Base-by-base conservation (phyloP, 2,797 vertebrate species). In the Tokudaia tokunoshimensis region DNA sequence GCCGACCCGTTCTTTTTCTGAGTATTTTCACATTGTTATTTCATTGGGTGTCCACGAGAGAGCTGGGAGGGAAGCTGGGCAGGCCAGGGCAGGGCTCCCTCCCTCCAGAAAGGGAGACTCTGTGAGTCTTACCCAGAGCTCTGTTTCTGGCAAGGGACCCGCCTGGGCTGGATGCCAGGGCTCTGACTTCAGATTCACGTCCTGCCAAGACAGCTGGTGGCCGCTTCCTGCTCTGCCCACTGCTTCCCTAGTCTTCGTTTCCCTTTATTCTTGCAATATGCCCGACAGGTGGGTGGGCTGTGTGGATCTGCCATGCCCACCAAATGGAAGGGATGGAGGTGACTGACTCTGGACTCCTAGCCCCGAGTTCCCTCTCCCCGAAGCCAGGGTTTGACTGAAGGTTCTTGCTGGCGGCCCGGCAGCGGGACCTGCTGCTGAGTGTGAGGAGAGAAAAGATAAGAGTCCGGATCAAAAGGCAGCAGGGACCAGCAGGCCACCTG, bases 391-490 rank as follows among this genome's bases (percentile, higher is more conserved):
- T 55, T 22, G 29, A 61, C n/a, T 0, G 41, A 63, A 20, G 37
- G 31, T 47, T 63, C 70, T 86, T 41, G 44, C 61, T 26, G 26
- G 11, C 5, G 55, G 61, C 79, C 20, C 3, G 47, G 87, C 0
- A 8, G 34, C 80, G 55, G 82, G 9, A 1, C 57, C 34, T 26
- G 65, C 78, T 20, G 61, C 84, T 94, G 57, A 94, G 93, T 2
- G 2, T 15, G 59, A 59, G n/a, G n/a, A 0, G 2, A 87, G 61
- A 15, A 84, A 85, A 83, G 67, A 94, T 95, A 76, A 1, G 7
- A 86, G 55, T 3, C n/a, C 20, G 86, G 59, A 94, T 94, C 93
- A 93, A 92, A 97, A 87, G 84, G 84, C 88, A 67, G 81, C 90
- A 13, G 93, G 59, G 65, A 31, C 82, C 93, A 57, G 96, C 82